Conservation (phyloP, 2,888 invertebrate genomes). For the Parascotia fuliginaria region DNA sequence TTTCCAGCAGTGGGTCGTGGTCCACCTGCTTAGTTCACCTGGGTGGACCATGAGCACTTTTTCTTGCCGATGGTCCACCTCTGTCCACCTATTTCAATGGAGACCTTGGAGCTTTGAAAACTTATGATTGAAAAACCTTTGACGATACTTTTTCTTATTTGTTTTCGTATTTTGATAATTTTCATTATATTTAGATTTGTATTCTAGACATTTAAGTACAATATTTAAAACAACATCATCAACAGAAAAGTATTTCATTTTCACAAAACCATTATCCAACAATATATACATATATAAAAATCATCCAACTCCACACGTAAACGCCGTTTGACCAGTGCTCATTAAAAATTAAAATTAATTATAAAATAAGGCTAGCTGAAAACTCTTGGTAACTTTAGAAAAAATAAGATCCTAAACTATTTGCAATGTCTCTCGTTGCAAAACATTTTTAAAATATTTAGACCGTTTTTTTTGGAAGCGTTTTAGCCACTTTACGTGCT, state of each 20-base stretch:
- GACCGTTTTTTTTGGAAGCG: constrained; percentile 60
- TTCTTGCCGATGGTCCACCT: no score
- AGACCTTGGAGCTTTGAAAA: constrained; percentile 23
- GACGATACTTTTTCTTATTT: constrained; percentile 15
- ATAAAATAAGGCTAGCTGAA: constrained; percentile 79
- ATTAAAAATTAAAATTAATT: constrained; percentile 68
- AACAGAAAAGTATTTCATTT: constrained; percentile 22
- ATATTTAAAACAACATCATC: constrained; percentile 8
- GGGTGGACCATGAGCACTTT: no score
- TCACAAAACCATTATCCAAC: constrained; percentile 24
- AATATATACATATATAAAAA: constrained; percentile 58
- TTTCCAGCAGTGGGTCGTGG: no score
- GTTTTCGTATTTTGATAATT: constrained; percentile 8
- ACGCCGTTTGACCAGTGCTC: constrained; percentile 69
- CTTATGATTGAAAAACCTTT: constrained; percentile 12
- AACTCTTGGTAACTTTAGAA: constrained; percentile 84
- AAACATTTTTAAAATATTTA: constrained; percentile 52
- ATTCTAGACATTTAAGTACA: constrained; percentile 28
- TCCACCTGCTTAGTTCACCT: no score
- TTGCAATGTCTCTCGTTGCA: constrained; percentile 75
- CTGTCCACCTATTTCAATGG: no score
- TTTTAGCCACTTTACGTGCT: constrained; percentile 34
- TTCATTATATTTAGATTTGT: constrained; percentile 10
- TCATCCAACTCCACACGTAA: constrained; percentile 60
- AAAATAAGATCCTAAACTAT: constrained; percentile 72